Base-by-base conservation (phyloP, 2,113 vertebrate genomes). In the Tor tambroides region DNA sequence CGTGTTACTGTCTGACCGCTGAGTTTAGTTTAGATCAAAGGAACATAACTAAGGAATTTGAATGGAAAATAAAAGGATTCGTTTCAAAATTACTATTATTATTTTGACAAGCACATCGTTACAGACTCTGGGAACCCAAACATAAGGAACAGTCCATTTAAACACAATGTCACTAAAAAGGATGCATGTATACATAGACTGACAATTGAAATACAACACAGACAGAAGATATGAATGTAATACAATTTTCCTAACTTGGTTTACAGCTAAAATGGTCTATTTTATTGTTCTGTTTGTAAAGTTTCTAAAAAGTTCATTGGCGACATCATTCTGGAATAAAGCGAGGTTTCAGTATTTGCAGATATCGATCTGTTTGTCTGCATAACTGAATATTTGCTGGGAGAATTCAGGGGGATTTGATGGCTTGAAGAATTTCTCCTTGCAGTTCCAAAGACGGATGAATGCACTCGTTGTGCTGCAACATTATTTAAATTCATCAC, bases 401-500 rank as follows among this genome's bases (percentile, higher is more conserved):
- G 23, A 26, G 41, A 51, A 32, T 83, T 9, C 35, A 51, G 26
- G 15, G 15, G 8, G 28, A 54, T 32, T 23, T 77, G 61, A 30
- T 7, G n/a, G n/a, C n/a, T 54, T 26, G 17, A 88, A 43, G 9
- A 83, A 79, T 54, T 72, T 19, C 46, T 76, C 14, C 30, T 8
- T 28, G 19, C 32, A 26, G 26, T 21, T 38, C 72, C 46, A 76
- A 8, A 12, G 10, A 10, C 28, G 14, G 69, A 79, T 80, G 88
- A 87, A 87, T 87, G 88, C 19, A 21, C 28, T 84, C 14, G 59
- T 79, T 85, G 88, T 84, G 28, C 28, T 69, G 7, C 21, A 75
- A 65, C 65, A 74, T 81, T 59, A 46, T 67, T 75, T 41, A 23
- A 28, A 54, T 87, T 74, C 75, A 75, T 59, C 63, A 41, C 82